A percentile compares a stretch with the other conserved stretches of the same genome.
Conservation (phyloP, 2,797 vertebrate genomes). For the Hydrolagus colliei region DNA sequence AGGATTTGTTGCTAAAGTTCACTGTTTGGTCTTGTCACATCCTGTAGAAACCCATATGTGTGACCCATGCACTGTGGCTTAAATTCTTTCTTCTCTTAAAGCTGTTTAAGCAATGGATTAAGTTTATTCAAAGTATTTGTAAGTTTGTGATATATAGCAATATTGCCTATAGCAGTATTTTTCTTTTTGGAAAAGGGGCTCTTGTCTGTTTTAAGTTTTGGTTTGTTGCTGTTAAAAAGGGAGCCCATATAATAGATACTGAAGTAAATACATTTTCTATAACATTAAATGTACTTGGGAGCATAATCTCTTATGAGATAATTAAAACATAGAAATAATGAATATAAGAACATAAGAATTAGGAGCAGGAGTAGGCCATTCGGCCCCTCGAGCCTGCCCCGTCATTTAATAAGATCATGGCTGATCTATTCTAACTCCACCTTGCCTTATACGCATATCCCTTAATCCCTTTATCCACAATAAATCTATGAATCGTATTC, state of each 20-base stretch:
- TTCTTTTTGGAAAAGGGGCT: neutral
- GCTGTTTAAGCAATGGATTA: conserved; percentile 20
- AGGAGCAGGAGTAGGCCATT: no score
- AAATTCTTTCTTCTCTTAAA: neutral
- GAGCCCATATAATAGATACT: neutral
- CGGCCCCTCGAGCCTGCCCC: no score
- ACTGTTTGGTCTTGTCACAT: conserved; percentile 32
- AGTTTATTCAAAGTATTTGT: conserved; percentile 21
- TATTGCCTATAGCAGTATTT: neutral
- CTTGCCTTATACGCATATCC: no score
- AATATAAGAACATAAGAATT: no score
- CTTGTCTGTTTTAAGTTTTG: no score
- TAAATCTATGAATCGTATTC: no score
- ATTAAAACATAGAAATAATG: no score
- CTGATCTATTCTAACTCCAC: no score
- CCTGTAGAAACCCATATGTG: conserved; percentile 21
- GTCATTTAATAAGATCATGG: no score
- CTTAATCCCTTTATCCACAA: no score
- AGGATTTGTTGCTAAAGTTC: conserved; percentile 32
- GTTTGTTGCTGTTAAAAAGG: neutral
- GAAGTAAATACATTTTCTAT: conserved; percentile 11
- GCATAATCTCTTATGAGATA: neutral
- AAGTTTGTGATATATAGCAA: neutral
- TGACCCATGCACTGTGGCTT: neutral
- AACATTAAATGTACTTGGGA: neutral